Conservation (phyloP, 2,797 vertebrate species). For the Spinus olivaceus region DNA sequence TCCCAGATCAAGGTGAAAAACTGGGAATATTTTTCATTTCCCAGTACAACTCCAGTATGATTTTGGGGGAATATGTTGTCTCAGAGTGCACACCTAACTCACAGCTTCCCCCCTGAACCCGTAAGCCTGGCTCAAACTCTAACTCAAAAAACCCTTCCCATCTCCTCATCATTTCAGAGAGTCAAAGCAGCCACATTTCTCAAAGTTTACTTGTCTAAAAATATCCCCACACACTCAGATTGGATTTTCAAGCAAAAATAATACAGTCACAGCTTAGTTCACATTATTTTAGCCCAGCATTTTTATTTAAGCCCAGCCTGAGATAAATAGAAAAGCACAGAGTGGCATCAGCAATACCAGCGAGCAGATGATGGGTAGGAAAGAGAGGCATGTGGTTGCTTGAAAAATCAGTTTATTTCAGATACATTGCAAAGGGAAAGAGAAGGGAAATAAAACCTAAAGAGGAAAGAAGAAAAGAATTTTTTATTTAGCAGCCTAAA, state of each 20-base stretch:
- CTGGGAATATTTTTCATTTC: background rate
- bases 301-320: background rate
- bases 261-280: background rate
- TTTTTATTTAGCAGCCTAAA: background rate
- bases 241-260: background rate
- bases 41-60: accelerated
- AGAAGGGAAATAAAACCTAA: background rate
- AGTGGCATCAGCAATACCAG: background rate
- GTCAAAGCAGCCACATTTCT: background rate
- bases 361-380: background rate
- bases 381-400: background rate
- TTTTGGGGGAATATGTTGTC: background rate
- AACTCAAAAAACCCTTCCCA: background rate
- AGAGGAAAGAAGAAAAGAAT: background rate
- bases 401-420: background rate
- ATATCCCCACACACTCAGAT: background rate
- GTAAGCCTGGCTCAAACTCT: background rate
- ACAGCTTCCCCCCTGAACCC: background rate
- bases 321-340: background rate
- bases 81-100: background rate
- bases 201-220: background rate
- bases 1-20: background rate
- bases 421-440: background rate
- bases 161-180: background rate
- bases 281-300: background rate